Conservation (phyloP, 2,113 vertebrate species). For the Centrocercus urophasianus region DNA sequence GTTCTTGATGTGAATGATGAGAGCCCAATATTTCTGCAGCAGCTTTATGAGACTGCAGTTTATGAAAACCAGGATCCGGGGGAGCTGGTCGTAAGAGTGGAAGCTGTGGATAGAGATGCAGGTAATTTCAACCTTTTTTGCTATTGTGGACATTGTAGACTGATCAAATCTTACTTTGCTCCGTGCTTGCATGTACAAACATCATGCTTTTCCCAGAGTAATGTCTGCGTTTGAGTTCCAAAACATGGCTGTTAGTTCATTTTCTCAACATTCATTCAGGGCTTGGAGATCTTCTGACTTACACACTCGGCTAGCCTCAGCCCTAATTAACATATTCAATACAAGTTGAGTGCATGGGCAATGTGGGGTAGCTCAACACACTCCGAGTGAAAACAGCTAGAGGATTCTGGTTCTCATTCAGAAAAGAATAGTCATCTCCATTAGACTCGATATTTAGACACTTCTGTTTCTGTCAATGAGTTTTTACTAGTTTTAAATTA, state of each 20-base stretch:
- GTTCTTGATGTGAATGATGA: slow-evolving; percentile 91
- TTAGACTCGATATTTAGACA: background rate
- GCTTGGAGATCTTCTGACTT: background rate
- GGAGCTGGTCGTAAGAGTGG: slow-evolving; percentile 80
- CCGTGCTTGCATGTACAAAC: accelerated
- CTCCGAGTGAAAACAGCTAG: background rate
- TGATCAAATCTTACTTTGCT: background rate
- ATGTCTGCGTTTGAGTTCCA: background rate
- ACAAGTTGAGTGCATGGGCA: accelerated
- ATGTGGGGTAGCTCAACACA: background rate
- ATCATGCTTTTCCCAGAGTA: background rate
- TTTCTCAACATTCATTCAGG: background rate
- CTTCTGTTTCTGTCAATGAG: background rate
- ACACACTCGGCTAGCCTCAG: background rate
- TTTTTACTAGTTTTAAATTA: background rate
- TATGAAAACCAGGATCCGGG: slow-evolving; percentile 86
- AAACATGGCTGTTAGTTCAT: background rate
- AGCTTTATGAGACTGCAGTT: slow-evolving; percentile 80
- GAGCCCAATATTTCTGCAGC: slow-evolving; percentile 80
- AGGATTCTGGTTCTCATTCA: background rate
- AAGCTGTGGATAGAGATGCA: slow-evolving; percentile 86
- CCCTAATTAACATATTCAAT: background rate
- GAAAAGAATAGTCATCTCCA: background rate
- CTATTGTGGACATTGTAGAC: background rate
- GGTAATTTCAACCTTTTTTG: slow-evolving; percentile 74